These are phyloP conservation scores for Coregonus clupeaformis DNA, from an alignment of 2,113 vertebrate genomes.

Conservation along the genomic window DNA sequence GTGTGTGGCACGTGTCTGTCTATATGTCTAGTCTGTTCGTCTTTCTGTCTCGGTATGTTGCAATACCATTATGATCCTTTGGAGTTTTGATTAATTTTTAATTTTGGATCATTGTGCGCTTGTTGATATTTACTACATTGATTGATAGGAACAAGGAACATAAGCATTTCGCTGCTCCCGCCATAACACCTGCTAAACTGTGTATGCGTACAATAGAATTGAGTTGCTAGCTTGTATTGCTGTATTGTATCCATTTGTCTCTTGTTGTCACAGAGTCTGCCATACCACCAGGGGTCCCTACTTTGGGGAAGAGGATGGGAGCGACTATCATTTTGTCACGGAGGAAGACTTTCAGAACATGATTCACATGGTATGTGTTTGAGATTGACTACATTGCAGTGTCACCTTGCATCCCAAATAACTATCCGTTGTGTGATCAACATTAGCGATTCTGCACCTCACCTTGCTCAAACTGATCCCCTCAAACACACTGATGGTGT, in stretches of 20 bases:
- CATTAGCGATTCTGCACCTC: no score
- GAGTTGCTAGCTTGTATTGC: neutral
- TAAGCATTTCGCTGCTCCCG: neutral
- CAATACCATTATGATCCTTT: no score
- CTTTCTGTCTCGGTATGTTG: conserved; percentile 1
- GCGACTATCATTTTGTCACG: conserved; percentile 88
- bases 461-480: no score
- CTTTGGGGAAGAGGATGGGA: conserved; percentile 83
- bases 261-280: conserved; percentile 73
- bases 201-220: neutral
- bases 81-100: no score
- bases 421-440: no score
- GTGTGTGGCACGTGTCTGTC: no score
- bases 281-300: conserved; percentile 88
- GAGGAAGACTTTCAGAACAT: conserved; percentile 82
- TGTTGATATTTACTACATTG: no score
- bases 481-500: no score
- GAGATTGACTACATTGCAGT: no score
- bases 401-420: no score
- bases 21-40: no score
- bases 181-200: neutral
- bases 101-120: no score
- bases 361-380: conserved; percentile 69
- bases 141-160: neutral
- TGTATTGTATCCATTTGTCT: neutral